Evolutionary conservation across 2,888 invertebrate genomes (phyloP), one percentile per base, ranked within the genome.

Genomic region (Drosophila parthenogenetica): DNA sequence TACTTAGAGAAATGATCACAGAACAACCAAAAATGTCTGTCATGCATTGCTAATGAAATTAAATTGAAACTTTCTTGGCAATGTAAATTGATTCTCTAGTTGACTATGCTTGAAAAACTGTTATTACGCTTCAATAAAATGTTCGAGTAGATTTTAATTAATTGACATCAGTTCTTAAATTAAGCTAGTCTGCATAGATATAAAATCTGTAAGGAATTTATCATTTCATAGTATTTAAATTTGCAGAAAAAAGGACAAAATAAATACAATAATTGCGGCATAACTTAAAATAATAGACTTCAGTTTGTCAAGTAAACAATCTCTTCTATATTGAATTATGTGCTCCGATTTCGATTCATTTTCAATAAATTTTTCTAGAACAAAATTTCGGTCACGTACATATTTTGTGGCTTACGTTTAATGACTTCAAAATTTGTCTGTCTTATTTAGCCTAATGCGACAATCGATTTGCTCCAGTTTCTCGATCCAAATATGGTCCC

Each of bases 1-100:
- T 10, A 29, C 40, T 29, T 29, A 39, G 14, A n/a, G 17, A 5
- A 29, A 8, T 29, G 29, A 1, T 7, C 13, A 46, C 35, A 35
- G 35, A 48, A 42, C 22, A 49, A n/a, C 42, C 39, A 14, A 76
- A 71, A 45, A 59, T 75, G 17, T 57, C 29, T 54, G 16, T 11
- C 49, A 60, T 75, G 53, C 49, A 79, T 75, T 53, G 62, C 59
- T 40, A 79, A 76, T 66, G 80, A 62, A 79, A 79, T 76, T 70
- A 59, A 76, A 79, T 69, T 65, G 65, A 70, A 69, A 62, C 53
- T 55, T 79, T 46, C 13, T 79, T 29, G 40, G 32, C 43, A 37
- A 54, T 39, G 10, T 16, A 37, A 13, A 29, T 57, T 37, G 57
- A 60, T 59, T 42, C 37, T 42, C 17, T 10, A 7, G 8, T 32